Conservation (phyloP, 2,888 invertebrate genomes). For the Phymatocera aterrima region DNA sequence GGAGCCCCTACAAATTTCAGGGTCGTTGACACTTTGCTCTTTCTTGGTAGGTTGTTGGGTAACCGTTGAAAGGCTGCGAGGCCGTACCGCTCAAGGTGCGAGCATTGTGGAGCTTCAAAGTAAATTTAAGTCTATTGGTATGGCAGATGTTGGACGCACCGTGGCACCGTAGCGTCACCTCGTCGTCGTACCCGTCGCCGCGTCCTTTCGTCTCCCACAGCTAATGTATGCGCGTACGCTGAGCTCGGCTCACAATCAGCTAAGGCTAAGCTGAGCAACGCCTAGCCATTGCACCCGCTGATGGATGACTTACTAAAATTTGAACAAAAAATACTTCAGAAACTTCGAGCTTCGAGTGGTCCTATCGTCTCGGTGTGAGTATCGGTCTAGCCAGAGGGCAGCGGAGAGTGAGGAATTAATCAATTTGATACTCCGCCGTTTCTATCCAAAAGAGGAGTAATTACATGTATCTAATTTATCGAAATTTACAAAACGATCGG, state of each 20-base stretch:
- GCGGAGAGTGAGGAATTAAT: too few relatives aligned
- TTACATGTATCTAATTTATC: too few relatives aligned
- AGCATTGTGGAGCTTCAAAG: background rate
- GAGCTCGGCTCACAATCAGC: too few relatives aligned
- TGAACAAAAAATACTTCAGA: too few relatives aligned
- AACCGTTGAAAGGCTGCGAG: constrained; percentile 35
- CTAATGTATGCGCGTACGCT: constrained; percentile 42
- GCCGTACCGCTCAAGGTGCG: constrained; percentile 29
- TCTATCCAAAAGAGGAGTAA: too few relatives aligned
- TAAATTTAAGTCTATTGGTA: background rate
- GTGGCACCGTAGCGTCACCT: background rate
- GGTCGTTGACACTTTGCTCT: constrained; percentile 16
- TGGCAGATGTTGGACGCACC: constrained; percentile 31
- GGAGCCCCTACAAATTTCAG: background rate
- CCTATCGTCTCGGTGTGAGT: too few relatives aligned
- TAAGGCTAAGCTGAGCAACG: too few relatives aligned
- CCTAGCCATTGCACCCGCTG: constrained; percentile 33
- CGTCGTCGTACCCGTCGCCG: background rate
- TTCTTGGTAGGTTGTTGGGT: background rate
- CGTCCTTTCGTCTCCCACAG: constrained; percentile 9
- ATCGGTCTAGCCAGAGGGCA: too few relatives aligned
- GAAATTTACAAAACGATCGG: too few relatives aligned
- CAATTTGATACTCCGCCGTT: too few relatives aligned
- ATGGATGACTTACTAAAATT: constrained; percentile 42
- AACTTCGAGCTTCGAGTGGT: background rate